A percentile compares a stretch with the other conserved stretches of the same genome.
phyloP scores from a whole-genome alignment of 2,888 invertebrate genomes.

The Bhutanitis thaidina region DNA sequence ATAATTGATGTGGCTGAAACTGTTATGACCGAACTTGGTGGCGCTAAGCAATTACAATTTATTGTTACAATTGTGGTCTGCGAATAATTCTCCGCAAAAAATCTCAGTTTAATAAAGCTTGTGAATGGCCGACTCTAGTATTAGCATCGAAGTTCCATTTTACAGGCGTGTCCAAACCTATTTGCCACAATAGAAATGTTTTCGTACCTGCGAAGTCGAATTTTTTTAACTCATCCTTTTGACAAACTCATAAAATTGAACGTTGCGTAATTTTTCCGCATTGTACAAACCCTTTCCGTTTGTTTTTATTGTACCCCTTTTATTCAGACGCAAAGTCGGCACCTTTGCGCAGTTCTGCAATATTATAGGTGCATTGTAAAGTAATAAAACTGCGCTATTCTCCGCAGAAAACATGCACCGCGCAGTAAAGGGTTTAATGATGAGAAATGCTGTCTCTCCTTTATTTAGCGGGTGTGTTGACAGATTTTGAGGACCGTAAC shows the following conservation, averaged over 20 bases:
- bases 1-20: background rate
- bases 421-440: slow-evolving; percentile 65
- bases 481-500: slow-evolving; percentile 51
- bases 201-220: slow-evolving; percentile 69
- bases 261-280: slow-evolving; percentile 77
- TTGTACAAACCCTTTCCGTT: slow-evolving; percentile 78
- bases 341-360: slow-evolving; percentile 72
- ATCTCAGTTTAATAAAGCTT: slow-evolving; percentile 9
- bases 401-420: slow-evolving; percentile 62
- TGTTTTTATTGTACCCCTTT: slow-evolving; percentile 71
- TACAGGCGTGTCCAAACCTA: slow-evolving; percentile 31
- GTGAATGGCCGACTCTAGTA: slow-evolving; percentile 20
- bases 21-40: background rate
- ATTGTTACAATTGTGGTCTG: slow-evolving; percentile 3
- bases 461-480: slow-evolving; percentile 43
- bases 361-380: slow-evolving; percentile 61
- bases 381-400: slow-evolving; percentile 73
- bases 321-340: slow-evolving; percentile 60
- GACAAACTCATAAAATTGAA: slow-evolving; percentile 55
- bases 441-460: slow-evolving; percentile 57
- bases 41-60: slow-evolving; percentile 25
- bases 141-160: slow-evolving; percentile 21
- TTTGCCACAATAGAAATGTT: slow-evolving; percentile 42
- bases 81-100: slow-evolving; percentile 23
- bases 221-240: slow-evolving; percentile 45